Evolutionary conservation across 1,140 invertebrate genomes (phyloP).

Genomic region (Arctopsyche grandis): DNA sequence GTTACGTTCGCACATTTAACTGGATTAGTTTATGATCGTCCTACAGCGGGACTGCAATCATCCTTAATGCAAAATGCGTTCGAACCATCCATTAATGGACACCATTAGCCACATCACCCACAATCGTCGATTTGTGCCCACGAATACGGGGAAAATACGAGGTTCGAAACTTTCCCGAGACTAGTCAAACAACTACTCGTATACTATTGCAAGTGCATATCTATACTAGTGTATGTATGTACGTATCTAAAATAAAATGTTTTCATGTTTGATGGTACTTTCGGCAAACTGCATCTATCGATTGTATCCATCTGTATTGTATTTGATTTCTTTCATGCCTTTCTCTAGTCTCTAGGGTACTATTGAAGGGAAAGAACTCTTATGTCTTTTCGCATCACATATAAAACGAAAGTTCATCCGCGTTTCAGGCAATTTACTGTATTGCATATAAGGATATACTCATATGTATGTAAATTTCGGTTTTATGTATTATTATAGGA

Average conservation of each 20-base stretch:
- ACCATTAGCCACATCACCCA: slow-evolving; percentile 31
- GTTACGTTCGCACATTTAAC: slow-evolving; percentile 15
- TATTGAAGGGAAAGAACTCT: not conserved
- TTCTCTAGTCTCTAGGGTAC: not conserved
- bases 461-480: too few relatives aligned
- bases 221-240: not conserved
- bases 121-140: slow-evolving; percentile 32
- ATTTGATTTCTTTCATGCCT: slow-evolving; percentile 25
- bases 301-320: slow-evolving; percentile 16
- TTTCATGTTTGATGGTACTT: not conserved
- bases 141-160: slow-evolving; percentile 19
- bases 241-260: not conserved
- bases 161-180: not conserved
- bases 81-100: slow-evolving; percentile 22
- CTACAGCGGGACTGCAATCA: slow-evolving; percentile 30
- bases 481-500: too few relatives aligned
- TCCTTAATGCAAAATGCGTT: slow-evolving; percentile 10
- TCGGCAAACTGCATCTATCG: slow-evolving; percentile 8
- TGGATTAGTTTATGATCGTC: slow-evolving; percentile 27
- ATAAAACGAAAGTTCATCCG: not conserved
- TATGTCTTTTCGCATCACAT: not conserved
- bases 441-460: too few relatives aligned
- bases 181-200: not conserved
- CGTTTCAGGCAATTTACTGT: not conserved
- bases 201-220: not conserved